A percentile compares a stretch with the other conserved stretches of the same genome.
Evolutionary conservation across 1,140 invertebrate species (phyloP).

Genomic region (Hyles vespertilio): DNA sequence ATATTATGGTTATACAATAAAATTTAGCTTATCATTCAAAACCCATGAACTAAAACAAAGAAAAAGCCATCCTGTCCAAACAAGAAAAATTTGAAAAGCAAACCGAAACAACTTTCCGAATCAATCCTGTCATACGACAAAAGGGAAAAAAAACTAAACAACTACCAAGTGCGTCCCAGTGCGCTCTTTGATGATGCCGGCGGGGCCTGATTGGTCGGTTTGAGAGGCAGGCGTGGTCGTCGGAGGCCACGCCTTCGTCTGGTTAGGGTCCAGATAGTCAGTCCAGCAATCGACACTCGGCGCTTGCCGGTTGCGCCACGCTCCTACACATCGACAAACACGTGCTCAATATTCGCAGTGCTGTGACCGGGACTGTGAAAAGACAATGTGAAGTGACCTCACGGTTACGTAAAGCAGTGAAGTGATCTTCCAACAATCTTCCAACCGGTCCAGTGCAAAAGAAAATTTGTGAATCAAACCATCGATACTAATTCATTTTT

Average conservation of each 20-base stretch:
- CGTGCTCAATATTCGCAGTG: slow-evolving; percentile 11
- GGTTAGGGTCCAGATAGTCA: slow-evolving; percentile 49
- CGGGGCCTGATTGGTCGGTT: slow-evolving; percentile 35
- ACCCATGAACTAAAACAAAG: background rate
- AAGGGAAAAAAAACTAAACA: slow-evolving; percentile 55
- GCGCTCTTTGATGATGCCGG: slow-evolving; percentile 53
- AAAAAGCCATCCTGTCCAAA: no score
- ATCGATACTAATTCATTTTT: no score
- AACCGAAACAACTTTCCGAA: no score
- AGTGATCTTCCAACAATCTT: no score
- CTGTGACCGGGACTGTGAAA: background rate
- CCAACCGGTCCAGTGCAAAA: slow-evolving; percentile 6
- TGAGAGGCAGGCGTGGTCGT: slow-evolving; percentile 42
- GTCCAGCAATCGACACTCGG: slow-evolving; percentile 56
- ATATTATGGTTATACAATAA: background rate
- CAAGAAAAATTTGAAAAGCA: no score
- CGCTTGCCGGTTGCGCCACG: slow-evolving; percentile 63
- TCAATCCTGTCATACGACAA: slow-evolving; percentile 5
- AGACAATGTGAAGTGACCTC: background rate
- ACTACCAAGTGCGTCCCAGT: slow-evolving; percentile 63
- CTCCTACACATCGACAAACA: slow-evolving; percentile 46
- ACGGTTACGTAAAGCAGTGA: background rate
- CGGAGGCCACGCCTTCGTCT: slow-evolving; percentile 39
- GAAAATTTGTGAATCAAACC: no score
- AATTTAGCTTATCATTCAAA: background rate